phyloP scores from a whole-genome alignment of 2,113 vertebrate genomes.

The Embiotoca jacksoni region DNA sequence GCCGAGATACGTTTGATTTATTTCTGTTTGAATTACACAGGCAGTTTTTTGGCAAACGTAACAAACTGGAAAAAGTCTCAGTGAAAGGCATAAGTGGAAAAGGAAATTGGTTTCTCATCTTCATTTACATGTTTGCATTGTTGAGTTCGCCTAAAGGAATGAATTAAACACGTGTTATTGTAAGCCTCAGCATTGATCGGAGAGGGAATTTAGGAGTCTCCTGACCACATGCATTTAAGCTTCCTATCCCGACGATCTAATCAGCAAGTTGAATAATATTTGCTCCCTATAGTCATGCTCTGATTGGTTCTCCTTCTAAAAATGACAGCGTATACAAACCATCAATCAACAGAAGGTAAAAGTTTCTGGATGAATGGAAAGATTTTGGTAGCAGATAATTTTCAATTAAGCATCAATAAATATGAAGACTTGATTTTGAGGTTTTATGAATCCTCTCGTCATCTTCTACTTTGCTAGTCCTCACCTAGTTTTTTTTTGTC shows the following conservation, averaged over 20 bases:
- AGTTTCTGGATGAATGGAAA: constrained; percentile 24
- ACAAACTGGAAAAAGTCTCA: constrained; percentile 53
- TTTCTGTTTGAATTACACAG: constrained; percentile 57
- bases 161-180: constrained; percentile 68
- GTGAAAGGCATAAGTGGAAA: constrained; percentile 67
- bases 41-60: constrained; percentile 44
- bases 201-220: constrained; percentile 65
- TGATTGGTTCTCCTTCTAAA: constrained; percentile 46
- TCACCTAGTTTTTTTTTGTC: constrained; percentile 58
- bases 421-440: not conserved
- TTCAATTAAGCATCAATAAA: constrained; percentile 15
- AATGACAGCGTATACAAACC: constrained; percentile 28
- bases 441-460: constrained; percentile 29
- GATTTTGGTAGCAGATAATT: constrained; percentile 22
- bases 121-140: constrained; percentile 72
- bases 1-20: constrained; percentile 54
- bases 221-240: constrained; percentile 54
- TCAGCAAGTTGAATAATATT: constrained; percentile 68
- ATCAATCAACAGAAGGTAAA: constrained; percentile 50
- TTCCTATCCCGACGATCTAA: constrained; percentile 70
- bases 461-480: constrained; percentile 43
- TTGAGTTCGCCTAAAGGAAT: constrained; percentile 68
- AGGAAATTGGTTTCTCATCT: constrained; percentile 73
- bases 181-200: constrained; percentile 50
- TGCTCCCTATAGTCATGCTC: constrained; percentile 52